These are phyloP conservation scores for Melieria omissa DNA, from an alignment of 2,888 invertebrate species.

Conservation along the genomic window DNA sequence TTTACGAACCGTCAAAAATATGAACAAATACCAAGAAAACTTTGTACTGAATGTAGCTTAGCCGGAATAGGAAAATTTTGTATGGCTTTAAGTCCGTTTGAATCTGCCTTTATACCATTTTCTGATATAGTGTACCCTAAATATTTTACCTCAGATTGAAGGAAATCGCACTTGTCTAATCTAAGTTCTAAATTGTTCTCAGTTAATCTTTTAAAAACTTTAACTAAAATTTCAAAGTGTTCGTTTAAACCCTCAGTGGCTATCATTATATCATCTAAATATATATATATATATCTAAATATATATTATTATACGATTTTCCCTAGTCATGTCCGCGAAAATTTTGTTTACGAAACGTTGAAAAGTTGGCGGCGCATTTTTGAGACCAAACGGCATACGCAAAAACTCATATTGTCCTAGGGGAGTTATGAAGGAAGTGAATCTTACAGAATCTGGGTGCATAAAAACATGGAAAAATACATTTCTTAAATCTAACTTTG, in stretches of 20 bases:
- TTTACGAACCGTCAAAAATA: slow-evolving; percentile 23
- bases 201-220: slow-evolving; percentile 5
- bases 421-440: neutral
- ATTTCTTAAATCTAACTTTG: neutral
- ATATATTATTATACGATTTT: neutral
- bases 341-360: neutral
- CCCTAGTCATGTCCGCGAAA: neutral
- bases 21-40: neutral
- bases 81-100: slow-evolving; percentile 38
- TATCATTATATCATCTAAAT: slow-evolving; percentile 1
- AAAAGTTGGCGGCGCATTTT: slow-evolving; percentile 5
- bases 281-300: no score
- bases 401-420: slow-evolving; percentile 3
- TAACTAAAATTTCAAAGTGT: neutral
- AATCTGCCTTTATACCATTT: slow-evolving; percentile 3
- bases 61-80: slow-evolving; percentile 14
- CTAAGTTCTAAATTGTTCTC: slow-evolving; percentile 7
- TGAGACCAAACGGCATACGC: slow-evolving; percentile 1
- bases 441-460: neutral
- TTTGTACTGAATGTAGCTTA: slow-evolving; percentile 25
- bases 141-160: slow-evolving; percentile 6
- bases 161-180: slow-evolving; percentile 14
- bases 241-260: neutral
- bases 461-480: slow-evolving; percentile 2
- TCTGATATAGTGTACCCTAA: slow-evolving; percentile 5